Evolutionary conservation across 2,113 vertebrate genomes (phyloP), one percentile per base, ranked within the genome.

Genomic region (Ictalurus punctatus): DNA sequence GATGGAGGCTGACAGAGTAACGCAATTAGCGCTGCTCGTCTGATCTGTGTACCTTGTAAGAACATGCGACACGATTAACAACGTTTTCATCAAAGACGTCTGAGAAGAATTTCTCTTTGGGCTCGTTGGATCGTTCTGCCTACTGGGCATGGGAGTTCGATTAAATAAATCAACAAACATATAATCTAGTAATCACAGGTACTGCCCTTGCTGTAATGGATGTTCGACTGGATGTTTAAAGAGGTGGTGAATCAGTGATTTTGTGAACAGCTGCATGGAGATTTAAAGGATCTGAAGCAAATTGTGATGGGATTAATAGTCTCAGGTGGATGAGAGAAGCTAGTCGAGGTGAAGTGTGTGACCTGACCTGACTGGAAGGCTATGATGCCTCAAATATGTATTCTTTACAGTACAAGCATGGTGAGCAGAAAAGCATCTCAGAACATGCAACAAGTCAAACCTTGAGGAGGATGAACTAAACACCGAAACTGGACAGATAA

Each of bases 1-100:
- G 71, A 89, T 89, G 79, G 78, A 74, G 67, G 30, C 84, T 86
- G 88, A 86, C 88, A 89, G 63, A 25, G 12, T 86, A 89, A 89
- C 54, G 54, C 69, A 27, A 86, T 89, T 52, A 87, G 61, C 16
- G 6, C 48, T 1, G 67, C 61, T 84, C 21, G 44, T n/a, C 23
- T 67, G 44, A 69, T 67, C 83, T 48, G 4, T 48, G 23, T 12
- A 27, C 52, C 25, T 30, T 67, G 61, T 67, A 59, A 81, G 54
- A 56, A 58, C 52, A 12, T 34, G 37, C n/a, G 59, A 59, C 54
- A 21, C 61, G 9, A 61, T 83, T 83, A 83, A 83, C 10, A 34
- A 13, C 8, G 23, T 56, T 78, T n/a, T 56, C 78, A 56, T 81
- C 76, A 79, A 79, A 54, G 48, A 52, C 16, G 44, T n/a, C 13